Evolutionary conservation across 2,797 vertebrate species (phyloP), one percentile per base, ranked within the genome.

Genomic region (Meda fulgida): DNA sequence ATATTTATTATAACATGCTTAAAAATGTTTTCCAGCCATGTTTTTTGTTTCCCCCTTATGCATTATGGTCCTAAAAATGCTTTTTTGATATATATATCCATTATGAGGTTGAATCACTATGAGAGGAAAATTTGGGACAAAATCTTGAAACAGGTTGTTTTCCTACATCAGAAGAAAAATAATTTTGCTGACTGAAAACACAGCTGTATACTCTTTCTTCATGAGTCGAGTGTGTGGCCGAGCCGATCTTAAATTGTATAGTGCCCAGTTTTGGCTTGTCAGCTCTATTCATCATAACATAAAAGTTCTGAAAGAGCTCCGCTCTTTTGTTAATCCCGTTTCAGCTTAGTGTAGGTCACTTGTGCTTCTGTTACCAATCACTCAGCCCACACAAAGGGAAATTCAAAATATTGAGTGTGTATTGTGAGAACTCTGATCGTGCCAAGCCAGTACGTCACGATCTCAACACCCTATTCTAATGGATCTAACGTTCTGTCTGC

Each of bases 281-380:
- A 85, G 58, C 29, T 60, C 78, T 79, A 85, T 85, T 80, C 84
- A 85, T 80, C 77, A 40, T 38, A 73, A 63, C 84, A 85, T 85
- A 73, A 80, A 84, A 80, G 77, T 66, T 58, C 31, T 85, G 67
- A 80, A 80, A 53, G 84, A 72, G 67, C 77, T 65, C 55, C 4
- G n/a, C 31, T 85, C 77, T 73, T 85, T 85, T 85, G 84, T 85
- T 80, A 73, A 85, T 77, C 84, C 58, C 2, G 69, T 53, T 80
- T 85, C 58, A 80, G 84, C 55, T 85, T 26, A 79, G 84, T 80
- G 84, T 85, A 85, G 77, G 55, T 80, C 77, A 85, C 77, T 85
- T 85, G 77, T 29, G 23, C 84, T 80, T 85, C 77, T 85, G 84
- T 85, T 85, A 80, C 77, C 55, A 85, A 85, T 85, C 84, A 85